Base-by-base conservation (phyloP, 2,888 invertebrate species). In the Thecophora atra region DNA sequence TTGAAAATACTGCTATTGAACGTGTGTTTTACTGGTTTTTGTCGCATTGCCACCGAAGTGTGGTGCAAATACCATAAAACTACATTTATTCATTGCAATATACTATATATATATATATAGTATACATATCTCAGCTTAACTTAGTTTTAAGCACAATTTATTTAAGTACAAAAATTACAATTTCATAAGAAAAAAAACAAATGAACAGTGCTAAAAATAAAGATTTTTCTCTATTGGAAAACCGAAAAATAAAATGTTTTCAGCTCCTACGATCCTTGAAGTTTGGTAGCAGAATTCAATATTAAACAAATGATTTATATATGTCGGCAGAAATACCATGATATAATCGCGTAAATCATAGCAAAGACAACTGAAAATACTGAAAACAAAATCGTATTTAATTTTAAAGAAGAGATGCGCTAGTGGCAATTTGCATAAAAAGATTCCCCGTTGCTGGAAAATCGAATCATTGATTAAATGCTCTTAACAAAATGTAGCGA, bases 191-290 rank as follows among this genome's bases (percentile, higher is more conserved):
- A 54, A 19, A 37, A 37, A 72, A 72, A 79, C 72, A 74, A 76
- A 75, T 74, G 62, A 72, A 73, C 71, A 75, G 76, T 76, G 75
- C 70, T 70, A 76, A 76, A 75, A 74, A 78, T 73, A 76, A 78
- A 80, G 74, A 76, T 66, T 73, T 73, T 75, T 73, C 72, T 73
- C 74, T 77, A 77, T 75, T 77, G 74, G 77, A 77, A 78, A 76
- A 74, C 74, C 78, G 76, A 79, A 65, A 73, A 78, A 78, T 44
- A 75, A 75, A 72, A 74, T 73, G 70, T 56, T 75, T 79, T 80
- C 77, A 80, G 81, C 80, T 28, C 11, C 81, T 74, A 80, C 81
- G 76, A 78, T 83, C 80, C 79, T 80, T 79, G 76, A 79, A 81
- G 81, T 79, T 83, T 81, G 81, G 83, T 80, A 81, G 81, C 78